These are phyloP conservation scores for Solenodon paradoxus DNA, from an alignment of 2,113 vertebrate species.

Conservation along the genomic window DNA sequence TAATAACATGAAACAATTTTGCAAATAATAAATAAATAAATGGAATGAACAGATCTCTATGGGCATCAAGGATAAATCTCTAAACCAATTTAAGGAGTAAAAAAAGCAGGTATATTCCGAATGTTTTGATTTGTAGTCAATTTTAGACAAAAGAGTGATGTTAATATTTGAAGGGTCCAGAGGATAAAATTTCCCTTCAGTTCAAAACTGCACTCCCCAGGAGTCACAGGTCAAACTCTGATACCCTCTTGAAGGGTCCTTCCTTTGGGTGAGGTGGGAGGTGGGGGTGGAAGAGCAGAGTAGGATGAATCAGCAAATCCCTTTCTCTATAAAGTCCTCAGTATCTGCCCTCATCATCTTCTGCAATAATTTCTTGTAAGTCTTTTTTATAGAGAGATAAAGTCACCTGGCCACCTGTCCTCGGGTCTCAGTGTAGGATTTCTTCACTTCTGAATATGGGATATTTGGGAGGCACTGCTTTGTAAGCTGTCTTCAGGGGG, in stretches of 20 bases:
- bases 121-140: neutral
- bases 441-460: neutral
- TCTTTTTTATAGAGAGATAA: neutral
- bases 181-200: neutral
- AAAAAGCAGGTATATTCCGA: neutral
- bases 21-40: no score
- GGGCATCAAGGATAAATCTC: neutral
- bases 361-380: neutral
- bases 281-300: neutral
- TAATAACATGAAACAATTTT: no score
- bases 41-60: neutral
- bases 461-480: neutral
- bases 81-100: neutral
- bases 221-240: neutral
- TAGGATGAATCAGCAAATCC: neutral
- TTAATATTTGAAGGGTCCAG: neutral
- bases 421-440: neutral
- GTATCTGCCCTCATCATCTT: neutral
- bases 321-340: neutral
- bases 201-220: neutral
- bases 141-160: neutral
- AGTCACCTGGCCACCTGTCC: neutral
- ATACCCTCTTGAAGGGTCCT: neutral
- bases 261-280: neutral
- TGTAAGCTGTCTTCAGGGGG: neutral